Base-by-base conservation (phyloP, 2,888 invertebrate genomes). In the Latheticus oryzae region DNA sequence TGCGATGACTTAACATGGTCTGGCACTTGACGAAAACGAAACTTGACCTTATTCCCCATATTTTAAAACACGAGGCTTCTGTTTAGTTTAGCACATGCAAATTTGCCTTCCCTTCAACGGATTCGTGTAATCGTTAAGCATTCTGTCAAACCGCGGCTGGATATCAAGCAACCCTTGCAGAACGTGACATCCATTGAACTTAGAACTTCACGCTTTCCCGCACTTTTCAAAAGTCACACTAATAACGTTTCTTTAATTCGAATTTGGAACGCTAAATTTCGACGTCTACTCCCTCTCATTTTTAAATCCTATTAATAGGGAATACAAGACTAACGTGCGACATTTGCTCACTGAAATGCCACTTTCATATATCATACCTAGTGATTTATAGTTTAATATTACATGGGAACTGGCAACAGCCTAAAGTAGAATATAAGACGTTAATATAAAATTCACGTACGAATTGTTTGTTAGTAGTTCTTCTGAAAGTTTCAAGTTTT, bases 51-150 rank as follows among this genome's bases (percentile, higher is more conserved):
- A 51, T 57, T 58, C 52, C 28, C 47, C 26, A 58, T 30, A 52
- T 58, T 52, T 58, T 58, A 47, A 58, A 47, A 47, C 58, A 45
- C 37, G 52, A 47, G 52, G 45, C 40, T 30, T 52, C 57, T 35
- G 57, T 57, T 57, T 58, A 52, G 26, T 54, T 11, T 21, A 54
- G 57, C 47, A 54, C 62, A 60, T 59, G 62, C 62, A 62, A 59
- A 61, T 59, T 17, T 33, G 53, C 53, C 57, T 48, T 37, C 52
- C 45, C 12, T 30, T 45, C 42, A 45, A 45, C 40, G 47, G 47
- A 51, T 59, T 59, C 58, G 53, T 59, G 53, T 61, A 61, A 59
- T 61, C 61, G 61, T 58, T 58, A 58, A 61, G 52, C 55, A 55
- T 51, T 48, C 52, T 56, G 58, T 56, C 61, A 58, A 58, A 58